Evolutionary conservation across 1,140 invertebrate species (phyloP).

Genomic region (Holcopasites calliopsidis): DNA sequence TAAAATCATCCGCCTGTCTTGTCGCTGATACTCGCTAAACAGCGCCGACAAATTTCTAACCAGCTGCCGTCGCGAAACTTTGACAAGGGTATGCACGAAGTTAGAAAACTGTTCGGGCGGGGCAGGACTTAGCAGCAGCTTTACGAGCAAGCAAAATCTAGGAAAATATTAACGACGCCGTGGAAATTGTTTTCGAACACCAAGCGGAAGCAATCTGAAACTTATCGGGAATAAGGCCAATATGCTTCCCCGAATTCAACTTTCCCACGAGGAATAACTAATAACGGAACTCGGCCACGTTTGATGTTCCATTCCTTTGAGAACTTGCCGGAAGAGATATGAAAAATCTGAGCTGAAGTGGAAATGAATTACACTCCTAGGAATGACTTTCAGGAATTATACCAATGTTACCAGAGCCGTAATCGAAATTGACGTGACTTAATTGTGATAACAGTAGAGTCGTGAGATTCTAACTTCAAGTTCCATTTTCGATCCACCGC

Average conservation of each 20-base stretch:
- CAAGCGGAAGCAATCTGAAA: background rate
- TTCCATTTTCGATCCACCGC: background rate
- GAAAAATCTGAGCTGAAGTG: background rate
- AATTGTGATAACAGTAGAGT: background rate
- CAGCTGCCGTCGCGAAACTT: background rate
- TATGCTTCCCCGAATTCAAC: background rate
- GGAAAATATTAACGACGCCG: background rate
- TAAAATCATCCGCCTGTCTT: slow-evolving; percentile 4
- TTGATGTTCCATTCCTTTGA: background rate
- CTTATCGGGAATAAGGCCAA: background rate
- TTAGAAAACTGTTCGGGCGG: background rate
- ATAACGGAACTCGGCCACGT: background rate
- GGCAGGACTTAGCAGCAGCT: background rate
- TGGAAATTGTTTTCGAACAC: background rate
- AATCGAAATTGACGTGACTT: background rate
- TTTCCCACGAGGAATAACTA: background rate
- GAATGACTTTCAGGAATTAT: background rate
- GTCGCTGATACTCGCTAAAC: background rate
- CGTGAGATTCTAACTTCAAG: background rate
- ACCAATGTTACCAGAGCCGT: background rate
- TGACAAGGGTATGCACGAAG: background rate
- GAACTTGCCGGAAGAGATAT: background rate
- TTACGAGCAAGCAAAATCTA: background rate
- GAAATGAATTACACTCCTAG: too few species aligned
- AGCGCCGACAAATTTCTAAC: slow-evolving; percentile 1